phyloP scores from a whole-genome alignment of 1,140 invertebrate species.

The Pseudomyrmex pallidus region DNA sequence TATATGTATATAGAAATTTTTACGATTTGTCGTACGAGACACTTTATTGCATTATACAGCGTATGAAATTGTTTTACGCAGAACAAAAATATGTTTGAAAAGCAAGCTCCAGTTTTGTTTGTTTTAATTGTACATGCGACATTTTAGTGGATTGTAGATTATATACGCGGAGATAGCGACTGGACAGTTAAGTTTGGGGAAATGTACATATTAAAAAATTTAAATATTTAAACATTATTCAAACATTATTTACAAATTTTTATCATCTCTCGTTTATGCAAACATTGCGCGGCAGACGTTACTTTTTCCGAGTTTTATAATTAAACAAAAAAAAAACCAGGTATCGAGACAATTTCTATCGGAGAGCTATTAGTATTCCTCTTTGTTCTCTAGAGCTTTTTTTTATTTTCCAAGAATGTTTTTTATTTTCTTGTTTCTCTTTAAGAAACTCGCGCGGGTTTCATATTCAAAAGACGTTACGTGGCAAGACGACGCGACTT shows the following conservation, averaged over 20 bases:
- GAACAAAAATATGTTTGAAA: not conserved
- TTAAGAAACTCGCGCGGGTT: not conserved
- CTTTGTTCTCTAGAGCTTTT: not conserved
- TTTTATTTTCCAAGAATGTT: not conserved
- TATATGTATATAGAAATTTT: no score
- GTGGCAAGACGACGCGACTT: slow-evolving; percentile 8
- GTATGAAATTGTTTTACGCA: not conserved
- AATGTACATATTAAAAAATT: not conserved
- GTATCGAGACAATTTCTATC: not conserved
- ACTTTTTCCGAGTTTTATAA: not conserved
- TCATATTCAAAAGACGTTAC: slow-evolving; percentile 12
- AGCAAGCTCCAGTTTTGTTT: not conserved
- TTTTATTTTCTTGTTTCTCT: not conserved
- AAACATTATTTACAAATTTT: no score
- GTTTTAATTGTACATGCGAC: not conserved
- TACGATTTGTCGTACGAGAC: not conserved
- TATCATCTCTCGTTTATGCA: no score
- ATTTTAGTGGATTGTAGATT: not conserved
- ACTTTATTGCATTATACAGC: not conserved
- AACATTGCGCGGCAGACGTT: no score
- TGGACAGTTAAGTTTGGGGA: not conserved
- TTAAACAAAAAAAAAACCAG: not conserved
- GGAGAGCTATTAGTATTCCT: not conserved
- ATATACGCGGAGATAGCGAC: no score
- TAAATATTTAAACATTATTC: not conserved